Conservation (phyloP, 2,888 invertebrate species). For the Cyaniris semiargus region DNA sequence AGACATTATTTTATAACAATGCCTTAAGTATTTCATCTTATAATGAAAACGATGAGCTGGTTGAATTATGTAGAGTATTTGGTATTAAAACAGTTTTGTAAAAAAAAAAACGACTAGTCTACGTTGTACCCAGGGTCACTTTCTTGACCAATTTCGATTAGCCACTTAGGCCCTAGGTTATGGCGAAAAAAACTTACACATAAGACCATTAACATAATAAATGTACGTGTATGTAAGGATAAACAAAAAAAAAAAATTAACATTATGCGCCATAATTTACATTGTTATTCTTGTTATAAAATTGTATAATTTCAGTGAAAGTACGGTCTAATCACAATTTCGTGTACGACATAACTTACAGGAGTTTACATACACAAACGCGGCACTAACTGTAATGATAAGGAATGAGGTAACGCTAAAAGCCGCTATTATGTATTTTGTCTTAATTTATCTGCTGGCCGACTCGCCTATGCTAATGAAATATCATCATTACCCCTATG, state of each 20-base stretch:
- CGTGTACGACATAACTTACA: constrained; percentile 5
- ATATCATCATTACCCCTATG: constrained; percentile 41
- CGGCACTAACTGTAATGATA: constrained; percentile 41
- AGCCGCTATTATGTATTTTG: constrained; percentile 48
- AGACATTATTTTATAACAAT: constrained; percentile 26
- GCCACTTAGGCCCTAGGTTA: too few species aligned
- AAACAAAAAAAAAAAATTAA: not conserved
- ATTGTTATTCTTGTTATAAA: not conserved
- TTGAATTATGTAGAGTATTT: not conserved
- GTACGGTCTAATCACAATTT: constrained; percentile 19
- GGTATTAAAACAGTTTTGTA: not conserved
- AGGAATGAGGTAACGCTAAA: constrained; percentile 46
- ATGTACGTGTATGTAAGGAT: not conserved
- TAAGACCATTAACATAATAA: too few species aligned
- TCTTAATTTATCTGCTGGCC: constrained; percentile 48
- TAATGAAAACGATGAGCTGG: not conserved
- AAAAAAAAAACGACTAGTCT: not conserved
- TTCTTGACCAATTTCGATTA: not conserved
- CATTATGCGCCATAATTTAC: not conserved
- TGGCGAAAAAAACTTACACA: too few species aligned
- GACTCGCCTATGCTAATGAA: constrained; percentile 37
- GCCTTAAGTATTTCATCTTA: not conserved
- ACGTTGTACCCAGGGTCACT: too few species aligned
- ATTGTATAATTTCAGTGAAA: not conserved
- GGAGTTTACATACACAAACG: constrained; percentile 18